Evolutionary conservation across 2,113 vertebrate species (phyloP).

Genomic region (Rafetus swinhoei): DNA sequence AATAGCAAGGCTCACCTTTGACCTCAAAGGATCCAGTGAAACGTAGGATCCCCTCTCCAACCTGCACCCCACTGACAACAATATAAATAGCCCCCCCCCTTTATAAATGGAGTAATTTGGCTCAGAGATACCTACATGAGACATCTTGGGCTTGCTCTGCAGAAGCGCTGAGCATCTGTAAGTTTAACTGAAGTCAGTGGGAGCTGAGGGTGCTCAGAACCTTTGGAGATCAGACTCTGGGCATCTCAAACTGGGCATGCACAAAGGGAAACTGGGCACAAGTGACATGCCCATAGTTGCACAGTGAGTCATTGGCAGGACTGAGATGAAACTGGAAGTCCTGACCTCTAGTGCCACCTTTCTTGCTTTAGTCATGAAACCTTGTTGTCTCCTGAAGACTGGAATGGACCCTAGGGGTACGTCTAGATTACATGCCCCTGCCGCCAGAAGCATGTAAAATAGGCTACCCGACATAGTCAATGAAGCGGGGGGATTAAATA

Average conservation of each 20-base stretch:
- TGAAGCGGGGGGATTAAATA: no score
- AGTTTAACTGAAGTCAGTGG: not conserved
- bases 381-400: not conserved
- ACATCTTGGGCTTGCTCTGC: not conserved
- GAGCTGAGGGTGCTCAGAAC: not conserved
- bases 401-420: not conserved
- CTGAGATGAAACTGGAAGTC: not conserved
- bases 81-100: not conserved
- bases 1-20: not conserved
- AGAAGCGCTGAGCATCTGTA: not conserved
- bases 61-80: not conserved
- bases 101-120: not conserved
- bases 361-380: not conserved
- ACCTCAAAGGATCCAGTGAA: not conserved
- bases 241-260: not conserved
- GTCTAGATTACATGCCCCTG: no score
- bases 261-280: not conserved
- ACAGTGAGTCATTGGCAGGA: not conserved
- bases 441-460: no score
- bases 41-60: not conserved
- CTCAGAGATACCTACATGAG: not conserved
- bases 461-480: no score
- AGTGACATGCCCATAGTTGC: not conserved
- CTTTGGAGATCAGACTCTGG: not conserved
- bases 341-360: not conserved